Base-by-base conservation (phyloP, 2,113 vertebrate genomes). In the Ardeotis arabs region DNA sequence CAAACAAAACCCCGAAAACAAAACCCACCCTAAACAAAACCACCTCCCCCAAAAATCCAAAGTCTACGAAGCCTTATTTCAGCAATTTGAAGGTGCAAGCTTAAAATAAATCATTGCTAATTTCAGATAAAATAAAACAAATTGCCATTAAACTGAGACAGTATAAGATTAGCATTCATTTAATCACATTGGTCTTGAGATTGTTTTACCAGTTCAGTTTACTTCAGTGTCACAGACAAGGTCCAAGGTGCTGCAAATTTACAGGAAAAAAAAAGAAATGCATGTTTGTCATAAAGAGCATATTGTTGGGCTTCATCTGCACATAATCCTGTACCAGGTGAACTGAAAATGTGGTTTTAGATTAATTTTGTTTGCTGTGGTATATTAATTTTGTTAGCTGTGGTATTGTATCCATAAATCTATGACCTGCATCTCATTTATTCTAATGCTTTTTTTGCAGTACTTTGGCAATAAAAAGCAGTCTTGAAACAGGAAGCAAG, bases 381-480 rank as follows among this genome's bases (percentile, higher is more conserved):
- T 66, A 73, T 49, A 81, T 75, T 41, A 53, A 58, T 84, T 85
- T 77, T 33, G 49, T 78, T 68, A 52, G 45, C 68, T 89, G 31
- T 44, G 29, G 33, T 74, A 78, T 89, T 84, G 39, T 59, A 67
- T 24, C 55, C 56, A 63, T 94, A 90, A 91, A 94, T 90, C 87
- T 93, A 27, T 66, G 55, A 20, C 70, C 63, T 44, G 45, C 28
- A 45, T 80, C 44, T 92, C 81, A 84, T 87, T 89, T 72, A 33
- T 82, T 89, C 47, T 72, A 62, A 62, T 25, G 39, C 3, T 4
- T 45, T 82, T 82, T 85, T 90, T 86, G 7, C 33, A 52, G n/a
- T 47, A 7, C 33, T 87, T 79, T 56, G 39, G 35, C 58, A 95
- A 89, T 85, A 91, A 94, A 97, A 94, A 76, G 21, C 66, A 80